A percentile compares a stretch with the other conserved stretches of the same genome.
Evolutionary conservation across 2,888 invertebrate genomes (phyloP).

Genomic region (Eupithecia subfuscata): DNA sequence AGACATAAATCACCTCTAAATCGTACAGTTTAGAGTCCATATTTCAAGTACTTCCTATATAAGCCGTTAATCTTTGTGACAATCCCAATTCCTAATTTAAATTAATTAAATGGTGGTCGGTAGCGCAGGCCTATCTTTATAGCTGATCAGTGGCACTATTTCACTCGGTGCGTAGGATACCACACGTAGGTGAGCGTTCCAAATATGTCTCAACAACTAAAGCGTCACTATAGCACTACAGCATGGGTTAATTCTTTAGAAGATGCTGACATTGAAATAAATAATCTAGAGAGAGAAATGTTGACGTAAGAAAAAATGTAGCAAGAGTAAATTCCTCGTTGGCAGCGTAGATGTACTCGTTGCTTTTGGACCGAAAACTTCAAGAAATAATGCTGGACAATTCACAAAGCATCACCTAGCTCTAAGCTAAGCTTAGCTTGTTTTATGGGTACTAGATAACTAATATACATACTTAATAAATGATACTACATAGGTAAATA

Average conservation of each 20-base stretch:
- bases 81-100: constrained; percentile 54
- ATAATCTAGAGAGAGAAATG: not conserved
- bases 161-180: constrained; percentile 59
- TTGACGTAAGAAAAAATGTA: not conserved
- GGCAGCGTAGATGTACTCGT: not conserved
- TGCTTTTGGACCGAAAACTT: not conserved
- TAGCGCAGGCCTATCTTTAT: constrained; percentile 77
- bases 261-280: not conserved
- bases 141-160: constrained; percentile 68
- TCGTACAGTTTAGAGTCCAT: not conserved
- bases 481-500: too few relatives aligned
- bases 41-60: not conserved
- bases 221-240: not conserved
- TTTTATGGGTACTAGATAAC: too few relatives aligned
- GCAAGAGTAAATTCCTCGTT: not conserved
- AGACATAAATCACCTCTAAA: not conserved
- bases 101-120: constrained; percentile 73
- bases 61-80: not conserved
- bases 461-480: too few relatives aligned
- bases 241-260: not conserved
- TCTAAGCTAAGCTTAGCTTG: too few relatives aligned
- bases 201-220: constrained; percentile 3
- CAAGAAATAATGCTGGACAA: not conserved
- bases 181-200: constrained; percentile 54
- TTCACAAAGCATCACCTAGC: too few relatives aligned